A percentile compares a stretch with the other conserved stretches of the same genome.
phyloP scores from a whole-genome alignment of 2,797 vertebrate genomes.

The Mionectes olivaceus region DNA sequence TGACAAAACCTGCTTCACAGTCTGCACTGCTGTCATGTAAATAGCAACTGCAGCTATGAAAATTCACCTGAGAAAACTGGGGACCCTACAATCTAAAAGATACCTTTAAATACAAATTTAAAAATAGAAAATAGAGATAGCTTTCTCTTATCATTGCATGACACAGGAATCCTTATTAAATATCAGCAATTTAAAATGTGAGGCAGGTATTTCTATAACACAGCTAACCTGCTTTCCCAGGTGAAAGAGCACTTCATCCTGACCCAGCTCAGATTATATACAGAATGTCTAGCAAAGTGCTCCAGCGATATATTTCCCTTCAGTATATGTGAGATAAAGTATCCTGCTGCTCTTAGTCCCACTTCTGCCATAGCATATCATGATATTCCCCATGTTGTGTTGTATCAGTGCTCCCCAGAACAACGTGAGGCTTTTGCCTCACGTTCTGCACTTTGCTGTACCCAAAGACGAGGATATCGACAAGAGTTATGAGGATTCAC shows the following conservation, averaged over 20 bases:
- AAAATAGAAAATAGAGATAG: neutral
- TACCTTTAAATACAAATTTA: neutral
- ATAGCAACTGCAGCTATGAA: neutral
- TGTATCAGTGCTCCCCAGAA: neutral
- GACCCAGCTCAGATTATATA: neutral
- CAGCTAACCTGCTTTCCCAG: neutral
- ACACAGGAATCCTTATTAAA: neutral
- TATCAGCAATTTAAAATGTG: neutral
- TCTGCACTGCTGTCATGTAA: neutral
- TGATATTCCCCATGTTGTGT: rapidly evolving
- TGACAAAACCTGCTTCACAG: neutral
- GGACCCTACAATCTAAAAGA: neutral
- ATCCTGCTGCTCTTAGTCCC: neutral
- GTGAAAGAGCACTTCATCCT: neutral
- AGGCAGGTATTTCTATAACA: neutral
- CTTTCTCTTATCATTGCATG: neutral
- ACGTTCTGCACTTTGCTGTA: neutral
- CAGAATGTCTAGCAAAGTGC: neutral
- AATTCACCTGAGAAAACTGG: neutral
- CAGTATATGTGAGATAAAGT: neutral
- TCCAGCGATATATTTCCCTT: neutral
- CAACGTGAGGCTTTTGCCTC: neutral
- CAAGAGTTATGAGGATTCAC: neutral
- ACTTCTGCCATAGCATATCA: neutral
- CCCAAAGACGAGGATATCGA: neutral